Percentiles rank a stretch among this genome's conserved stretches.
phyloP scores from a whole-genome alignment of 1,140 invertebrate species.

The Ostrea edulis region DNA sequence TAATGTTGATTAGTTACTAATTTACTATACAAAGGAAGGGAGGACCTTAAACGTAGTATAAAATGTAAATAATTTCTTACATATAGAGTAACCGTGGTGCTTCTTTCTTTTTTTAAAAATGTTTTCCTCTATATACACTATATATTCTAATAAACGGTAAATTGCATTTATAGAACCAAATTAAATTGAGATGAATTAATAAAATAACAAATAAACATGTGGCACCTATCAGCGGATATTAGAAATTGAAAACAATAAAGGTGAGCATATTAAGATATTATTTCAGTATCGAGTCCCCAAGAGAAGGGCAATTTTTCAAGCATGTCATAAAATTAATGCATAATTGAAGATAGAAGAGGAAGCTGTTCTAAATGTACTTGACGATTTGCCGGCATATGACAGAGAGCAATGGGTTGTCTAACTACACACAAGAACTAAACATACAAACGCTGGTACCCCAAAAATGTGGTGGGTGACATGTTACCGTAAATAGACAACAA shows the following conservation, averaged over 20 bases:
- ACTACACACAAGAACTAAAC: conserved; percentile 21
- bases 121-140: too few relatives aligned
- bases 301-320: neutral
- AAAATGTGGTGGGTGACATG: conserved; percentile 13
- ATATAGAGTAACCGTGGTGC: too few relatives aligned
- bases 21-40: too few relatives aligned
- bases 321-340: neutral
- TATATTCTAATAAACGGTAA: too few relatives aligned
- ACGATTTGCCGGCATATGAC: neutral
- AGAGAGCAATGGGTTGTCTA: neutral
- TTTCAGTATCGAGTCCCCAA: neutral
- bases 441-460: conserved; percentile 3
- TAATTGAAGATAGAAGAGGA: neutral
- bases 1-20: too few relatives aligned
- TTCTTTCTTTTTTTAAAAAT: too few relatives aligned
- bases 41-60: too few relatives aligned
- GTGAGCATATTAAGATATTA: neutral
- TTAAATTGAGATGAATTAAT: too few relatives aligned
- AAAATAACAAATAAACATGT: too few relatives aligned
- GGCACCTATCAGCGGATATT: neutral
- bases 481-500: conserved; percentile 14
- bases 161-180: too few relatives aligned
- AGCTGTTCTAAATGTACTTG: neutral
- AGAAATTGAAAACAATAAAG: neutral
- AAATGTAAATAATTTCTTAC: too few relatives aligned